Conservation (phyloP, 2,113 vertebrate species). For the Nerophis ophidion region DNA sequence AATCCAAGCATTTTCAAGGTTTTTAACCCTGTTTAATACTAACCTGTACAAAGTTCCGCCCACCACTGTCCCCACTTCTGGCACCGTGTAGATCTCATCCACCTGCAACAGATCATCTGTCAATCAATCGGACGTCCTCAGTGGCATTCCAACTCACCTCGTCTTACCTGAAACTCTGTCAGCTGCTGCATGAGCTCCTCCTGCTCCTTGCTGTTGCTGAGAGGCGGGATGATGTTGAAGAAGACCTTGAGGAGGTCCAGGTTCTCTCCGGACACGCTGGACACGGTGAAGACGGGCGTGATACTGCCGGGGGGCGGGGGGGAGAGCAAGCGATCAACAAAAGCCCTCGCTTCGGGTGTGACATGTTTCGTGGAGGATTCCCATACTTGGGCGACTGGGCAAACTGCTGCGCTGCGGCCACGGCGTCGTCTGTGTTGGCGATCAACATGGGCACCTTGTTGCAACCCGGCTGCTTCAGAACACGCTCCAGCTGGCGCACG, state of each 20-base stretch:
- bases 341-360: too few relatives aligned
- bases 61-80: constrained; percentile 96
- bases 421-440: constrained; percentile 84
- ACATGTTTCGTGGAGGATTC: too few relatives aligned
- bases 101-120: constrained; percentile 72
- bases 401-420: constrained; percentile 94
- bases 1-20: too few relatives aligned
- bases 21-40: too few relatives aligned
- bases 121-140: constrained; percentile 7
- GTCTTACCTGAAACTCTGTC: constrained; percentile 89
- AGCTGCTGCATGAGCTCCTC: constrained; percentile 97
- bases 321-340: too few relatives aligned
- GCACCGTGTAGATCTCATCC: constrained; percentile 98
- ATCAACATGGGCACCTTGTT: constrained; percentile 93
- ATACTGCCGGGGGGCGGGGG: constrained; percentile 67
- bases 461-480: constrained; percentile 95
- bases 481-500: constrained; percentile 88
- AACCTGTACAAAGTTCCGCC: constrained; percentile 96
- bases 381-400: constrained; percentile 88
- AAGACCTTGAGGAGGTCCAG: constrained; percentile 94
- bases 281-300: constrained; percentile 94
- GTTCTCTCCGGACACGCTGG: constrained; percentile 93
- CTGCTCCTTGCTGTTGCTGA: constrained; percentile 96
- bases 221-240: constrained; percentile 94
- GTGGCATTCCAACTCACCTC: not conserved